Evolutionary conservation across 2,888 invertebrate species (phyloP).

Genomic region (Sipunculus nudus): DNA sequence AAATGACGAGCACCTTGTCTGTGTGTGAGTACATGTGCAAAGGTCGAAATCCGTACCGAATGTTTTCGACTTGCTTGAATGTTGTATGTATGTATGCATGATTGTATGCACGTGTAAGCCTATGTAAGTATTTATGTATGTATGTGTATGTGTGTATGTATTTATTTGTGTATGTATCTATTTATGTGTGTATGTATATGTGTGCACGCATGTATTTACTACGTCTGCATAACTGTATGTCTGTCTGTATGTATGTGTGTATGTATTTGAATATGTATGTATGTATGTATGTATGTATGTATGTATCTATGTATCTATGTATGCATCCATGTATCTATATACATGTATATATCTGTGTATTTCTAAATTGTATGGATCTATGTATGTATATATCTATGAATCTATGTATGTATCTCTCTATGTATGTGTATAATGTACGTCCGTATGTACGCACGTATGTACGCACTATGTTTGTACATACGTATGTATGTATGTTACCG

Average conservation of each 20-base stretch:
- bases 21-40: too few species aligned
- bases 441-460: too few species aligned
- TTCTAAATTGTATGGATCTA: neutral
- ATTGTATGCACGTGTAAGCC: neutral
- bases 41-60: too few species aligned
- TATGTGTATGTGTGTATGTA: too few species aligned
- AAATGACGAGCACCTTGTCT: too few species aligned
- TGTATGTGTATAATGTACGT: too few species aligned
- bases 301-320: neutral
- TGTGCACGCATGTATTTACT: neutral
- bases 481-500: too few species aligned
- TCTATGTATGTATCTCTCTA: too few species aligned
- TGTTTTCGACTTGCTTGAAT: too few species aligned
- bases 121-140: neutral
- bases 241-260: neutral
- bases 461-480: too few species aligned
- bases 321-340: neutral
- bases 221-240: slow-evolving; percentile 1
- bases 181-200: neutral
- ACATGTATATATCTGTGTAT: neutral
- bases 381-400: neutral
- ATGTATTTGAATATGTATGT: neutral
- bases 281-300: neutral
- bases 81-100: neutral
- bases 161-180: neutral